Conservation (phyloP, 2,113 vertebrate genomes). For the Syrmaticus mikado region DNA sequence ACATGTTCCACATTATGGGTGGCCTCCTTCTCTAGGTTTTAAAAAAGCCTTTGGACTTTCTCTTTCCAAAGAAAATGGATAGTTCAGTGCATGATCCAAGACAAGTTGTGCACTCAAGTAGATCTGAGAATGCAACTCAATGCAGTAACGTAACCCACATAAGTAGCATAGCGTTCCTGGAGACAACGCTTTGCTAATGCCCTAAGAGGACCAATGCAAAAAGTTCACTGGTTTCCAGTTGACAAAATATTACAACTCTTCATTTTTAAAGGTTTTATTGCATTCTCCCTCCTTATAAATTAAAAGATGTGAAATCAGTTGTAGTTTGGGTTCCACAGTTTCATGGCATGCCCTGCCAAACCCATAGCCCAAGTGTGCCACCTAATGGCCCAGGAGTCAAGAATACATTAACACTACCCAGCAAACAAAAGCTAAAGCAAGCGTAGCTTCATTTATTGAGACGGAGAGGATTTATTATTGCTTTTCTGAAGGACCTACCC, state of each 20-base stretch:
- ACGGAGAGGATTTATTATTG: neutral
- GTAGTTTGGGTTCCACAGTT: neutral
- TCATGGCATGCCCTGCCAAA: neutral
- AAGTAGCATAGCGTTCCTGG: neutral
- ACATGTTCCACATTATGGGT: neutral
- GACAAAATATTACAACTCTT: neutral
- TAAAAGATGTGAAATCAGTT: neutral
- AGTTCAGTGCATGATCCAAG: neutral
- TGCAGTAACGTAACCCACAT: neutral
- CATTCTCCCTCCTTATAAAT: neutral
- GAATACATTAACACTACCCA: neutral
- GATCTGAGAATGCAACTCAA: neutral
- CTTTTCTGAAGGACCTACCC: neutral
- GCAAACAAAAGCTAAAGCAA: neutral
- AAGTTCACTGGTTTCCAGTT: neutral
- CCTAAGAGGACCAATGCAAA: neutral
- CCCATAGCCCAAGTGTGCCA: conserved; percentile 37
- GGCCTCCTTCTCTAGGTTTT: neutral
- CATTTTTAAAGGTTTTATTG: neutral
- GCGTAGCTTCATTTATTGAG: neutral
- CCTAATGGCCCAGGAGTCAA: conserved; percentile 27
- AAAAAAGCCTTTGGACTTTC: neutral
- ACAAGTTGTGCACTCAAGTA: neutral
- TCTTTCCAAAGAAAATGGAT: neutral
- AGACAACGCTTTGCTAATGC: neutral